Conservation (phyloP, 2,113 vertebrate species). For the Leucoraja erinaceus region DNA sequence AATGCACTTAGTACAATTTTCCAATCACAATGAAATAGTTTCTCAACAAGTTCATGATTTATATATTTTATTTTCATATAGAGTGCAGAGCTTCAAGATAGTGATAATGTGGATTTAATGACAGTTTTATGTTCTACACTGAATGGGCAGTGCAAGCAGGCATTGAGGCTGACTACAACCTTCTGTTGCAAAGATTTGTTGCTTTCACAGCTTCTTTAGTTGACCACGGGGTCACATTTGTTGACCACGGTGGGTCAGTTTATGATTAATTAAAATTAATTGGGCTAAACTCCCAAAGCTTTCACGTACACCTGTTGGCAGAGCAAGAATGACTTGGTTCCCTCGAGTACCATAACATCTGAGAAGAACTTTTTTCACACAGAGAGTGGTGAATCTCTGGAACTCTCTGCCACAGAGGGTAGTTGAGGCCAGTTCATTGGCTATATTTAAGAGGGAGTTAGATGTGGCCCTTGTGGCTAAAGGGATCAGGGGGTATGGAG, state of each 20-base stretch:
- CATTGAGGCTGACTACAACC: not conserved
- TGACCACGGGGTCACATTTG: slow-evolving; percentile 1
- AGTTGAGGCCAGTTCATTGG: no score
- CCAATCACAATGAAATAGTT: not conserved
- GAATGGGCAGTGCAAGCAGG: not conserved
- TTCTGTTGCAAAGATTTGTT: slow-evolving; percentile 4
- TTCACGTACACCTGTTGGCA: not conserved
- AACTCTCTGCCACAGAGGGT: no score
- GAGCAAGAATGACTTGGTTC: not conserved
- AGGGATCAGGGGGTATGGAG: no score
- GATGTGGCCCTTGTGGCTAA: no score
- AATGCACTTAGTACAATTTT: not conserved
- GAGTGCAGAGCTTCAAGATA: not conserved
- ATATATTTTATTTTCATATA: not conserved
- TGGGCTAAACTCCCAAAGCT: not conserved
- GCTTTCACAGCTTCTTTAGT: not conserved
- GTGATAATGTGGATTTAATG: not conserved
- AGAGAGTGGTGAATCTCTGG: no score
- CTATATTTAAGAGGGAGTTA: no score
- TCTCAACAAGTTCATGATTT: not conserved
- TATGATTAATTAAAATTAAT: slow-evolving; percentile 29
- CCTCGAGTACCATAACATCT: not conserved
- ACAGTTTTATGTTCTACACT: not conserved
- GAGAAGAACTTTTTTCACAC: no score
- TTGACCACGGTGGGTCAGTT: not conserved